Percentiles rank a stretch among this genome's conserved stretches.
These are phyloP conservation scores for Nicator chloris DNA, from an alignment of 2,113 vertebrate genomes.

Conservation along the genomic window DNA sequence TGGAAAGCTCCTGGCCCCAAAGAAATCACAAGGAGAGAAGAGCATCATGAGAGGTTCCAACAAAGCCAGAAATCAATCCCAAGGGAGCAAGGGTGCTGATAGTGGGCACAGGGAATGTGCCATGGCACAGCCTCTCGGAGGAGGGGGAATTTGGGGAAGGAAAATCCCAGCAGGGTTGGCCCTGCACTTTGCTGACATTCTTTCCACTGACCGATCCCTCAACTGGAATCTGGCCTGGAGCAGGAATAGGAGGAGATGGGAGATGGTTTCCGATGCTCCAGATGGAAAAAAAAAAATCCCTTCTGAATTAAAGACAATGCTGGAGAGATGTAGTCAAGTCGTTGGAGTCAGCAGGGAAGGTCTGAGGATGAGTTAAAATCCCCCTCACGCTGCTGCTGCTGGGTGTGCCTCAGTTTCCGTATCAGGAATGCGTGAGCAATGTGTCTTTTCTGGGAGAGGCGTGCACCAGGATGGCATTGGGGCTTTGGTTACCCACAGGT, in stretches of 20 bases:
- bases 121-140: fast-evolving
- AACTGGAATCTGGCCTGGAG: constrained; percentile 54
- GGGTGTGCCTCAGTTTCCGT: neutral
- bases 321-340: neutral
- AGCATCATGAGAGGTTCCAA: neutral
- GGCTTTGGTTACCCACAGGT: neutral
- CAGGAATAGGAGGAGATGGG: constrained; percentile 27
- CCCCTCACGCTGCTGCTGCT: neutral
- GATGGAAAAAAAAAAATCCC: neutral
- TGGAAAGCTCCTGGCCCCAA: neutral
- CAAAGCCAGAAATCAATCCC: neutral
- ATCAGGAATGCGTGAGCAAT: fast-evolving
- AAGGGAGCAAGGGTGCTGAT: neutral
- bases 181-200: constrained; percentile 59
- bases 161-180: constrained; percentile 32
- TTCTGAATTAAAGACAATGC: neutral
- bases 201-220: constrained; percentile 71
- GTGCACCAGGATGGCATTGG: fast-evolving
- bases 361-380: neutral
- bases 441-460: neutral
- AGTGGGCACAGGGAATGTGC: neutral
- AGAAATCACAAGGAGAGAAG: neutral
- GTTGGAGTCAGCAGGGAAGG: neutral
- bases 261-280: neutral
- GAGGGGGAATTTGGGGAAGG: constrained; percentile 32